These are phyloP conservation scores for Elysia crispata DNA, from an alignment of 2,888 invertebrate species.

Conservation along the genomic window DNA sequence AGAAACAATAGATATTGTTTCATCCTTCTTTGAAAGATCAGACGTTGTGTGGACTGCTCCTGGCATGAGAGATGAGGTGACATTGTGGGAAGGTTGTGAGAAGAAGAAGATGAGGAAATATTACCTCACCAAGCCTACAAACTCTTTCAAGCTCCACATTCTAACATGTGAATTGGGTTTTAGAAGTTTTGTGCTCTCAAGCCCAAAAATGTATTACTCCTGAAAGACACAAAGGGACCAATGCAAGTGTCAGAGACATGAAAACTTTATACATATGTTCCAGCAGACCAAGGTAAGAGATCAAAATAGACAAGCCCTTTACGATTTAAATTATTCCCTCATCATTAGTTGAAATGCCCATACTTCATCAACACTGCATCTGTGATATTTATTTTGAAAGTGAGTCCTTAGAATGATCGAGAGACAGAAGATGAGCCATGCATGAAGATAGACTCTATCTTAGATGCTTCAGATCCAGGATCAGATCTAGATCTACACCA, in stretches of 20 bases:
- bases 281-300: too few species aligned
- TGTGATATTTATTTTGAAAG: too few species aligned
- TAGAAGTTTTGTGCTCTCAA: slow-evolving; percentile 3
- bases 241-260: slow-evolving; percentile 27
- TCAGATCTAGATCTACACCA: too few species aligned
- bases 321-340: too few species aligned
- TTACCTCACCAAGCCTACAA: not conserved
- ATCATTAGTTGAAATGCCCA: too few species aligned
- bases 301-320: too few species aligned
- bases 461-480: too few species aligned
- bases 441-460: too few species aligned
- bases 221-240: slow-evolving; percentile 6
- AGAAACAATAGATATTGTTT: not conserved
- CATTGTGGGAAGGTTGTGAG: not conserved
- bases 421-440: too few species aligned
- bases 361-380: too few species aligned
- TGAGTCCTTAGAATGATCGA: too few species aligned
- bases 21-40: not conserved
- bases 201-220: slow-evolving; percentile 23
- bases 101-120: slow-evolving; percentile 9
- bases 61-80: slow-evolving; percentile 15
- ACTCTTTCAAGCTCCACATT: not conserved
- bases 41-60: slow-evolving; percentile 13
- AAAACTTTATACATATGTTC: slow-evolving; percentile 9
- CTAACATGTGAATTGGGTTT: not conserved